Conservation (phyloP, 2,888 invertebrate species). For the Autographa gamma region DNA sequence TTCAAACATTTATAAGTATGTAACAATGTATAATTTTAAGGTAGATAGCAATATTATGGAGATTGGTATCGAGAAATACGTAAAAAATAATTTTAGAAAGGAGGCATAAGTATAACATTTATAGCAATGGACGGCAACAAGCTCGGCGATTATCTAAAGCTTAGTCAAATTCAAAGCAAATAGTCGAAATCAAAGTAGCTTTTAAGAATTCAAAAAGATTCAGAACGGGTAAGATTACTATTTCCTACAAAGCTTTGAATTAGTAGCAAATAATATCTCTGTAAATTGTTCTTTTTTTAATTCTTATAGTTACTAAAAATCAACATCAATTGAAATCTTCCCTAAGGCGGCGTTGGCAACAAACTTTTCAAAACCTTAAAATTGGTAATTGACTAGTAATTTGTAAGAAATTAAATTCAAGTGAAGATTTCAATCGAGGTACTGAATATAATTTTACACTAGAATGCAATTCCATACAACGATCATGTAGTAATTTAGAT, state of each 20-base stretch:
- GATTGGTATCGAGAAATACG: conserved; percentile 41
- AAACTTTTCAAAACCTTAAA: conserved; percentile 46
- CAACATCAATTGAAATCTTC: conserved; percentile 45
- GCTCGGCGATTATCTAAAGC: conserved; percentile 70
- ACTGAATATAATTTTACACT: background rate
- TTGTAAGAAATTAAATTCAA: conserved; percentile 31
- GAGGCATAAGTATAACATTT: conserved; percentile 59
- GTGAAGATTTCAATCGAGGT: conserved; percentile 40
- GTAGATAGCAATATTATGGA: conserved; percentile 38
- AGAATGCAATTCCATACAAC: background rate
- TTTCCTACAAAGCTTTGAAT: conserved; percentile 38
- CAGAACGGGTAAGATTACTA: conserved; percentile 19
- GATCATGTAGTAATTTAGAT: background rate
- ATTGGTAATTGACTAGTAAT: conserved; percentile 61
- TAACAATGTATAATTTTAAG: conserved; percentile 47
- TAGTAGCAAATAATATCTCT: conserved; percentile 40
- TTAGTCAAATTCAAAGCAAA: conserved; percentile 56
- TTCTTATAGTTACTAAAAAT: conserved; percentile 21
- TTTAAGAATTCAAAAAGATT: conserved; percentile 37
- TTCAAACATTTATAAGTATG: conserved; percentile 28
- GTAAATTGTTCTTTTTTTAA: conserved; percentile 18
- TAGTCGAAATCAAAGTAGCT: conserved; percentile 36
- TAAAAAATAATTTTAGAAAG: conserved; percentile 55
- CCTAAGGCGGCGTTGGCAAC: conserved; percentile 29
- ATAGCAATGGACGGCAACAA: conserved; percentile 83